Percentiles rank a stretch among this genome's conserved stretches.
These are phyloP conservation scores for Lycocorax pyrrhopterus DNA, from an alignment of 2,113 vertebrate species.

Conservation along the genomic window DNA sequence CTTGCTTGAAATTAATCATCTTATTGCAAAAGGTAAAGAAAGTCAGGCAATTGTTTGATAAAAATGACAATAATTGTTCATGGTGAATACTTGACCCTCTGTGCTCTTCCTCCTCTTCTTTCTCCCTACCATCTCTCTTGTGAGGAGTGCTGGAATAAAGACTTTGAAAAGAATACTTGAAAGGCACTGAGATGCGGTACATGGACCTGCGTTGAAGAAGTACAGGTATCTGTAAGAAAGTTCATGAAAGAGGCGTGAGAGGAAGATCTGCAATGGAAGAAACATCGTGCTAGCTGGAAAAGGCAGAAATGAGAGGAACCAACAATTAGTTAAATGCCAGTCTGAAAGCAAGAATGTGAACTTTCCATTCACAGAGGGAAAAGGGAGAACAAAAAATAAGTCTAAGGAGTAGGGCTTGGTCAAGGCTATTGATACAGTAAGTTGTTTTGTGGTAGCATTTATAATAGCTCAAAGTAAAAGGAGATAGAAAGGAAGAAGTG, in stretches of 20 bases:
- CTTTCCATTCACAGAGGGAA: background rate
- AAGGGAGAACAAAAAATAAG: background rate
- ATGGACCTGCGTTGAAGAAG: background rate
- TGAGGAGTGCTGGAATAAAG: background rate
- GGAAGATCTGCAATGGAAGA: background rate
- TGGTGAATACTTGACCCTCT: background rate
- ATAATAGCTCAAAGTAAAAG: background rate
- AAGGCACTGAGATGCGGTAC: background rate
- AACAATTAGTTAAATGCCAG: background rate
- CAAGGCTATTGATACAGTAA: background rate
- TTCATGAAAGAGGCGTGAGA: background rate
- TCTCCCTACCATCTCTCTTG: background rate
- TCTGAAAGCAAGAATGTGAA: background rate
- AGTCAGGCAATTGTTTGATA: background rate
- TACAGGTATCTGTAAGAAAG: background rate
- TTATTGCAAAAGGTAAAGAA: background rate
- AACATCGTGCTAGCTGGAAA: background rate
- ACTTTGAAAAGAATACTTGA: background rate
- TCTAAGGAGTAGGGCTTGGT: background rate
- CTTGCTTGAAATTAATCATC: background rate
- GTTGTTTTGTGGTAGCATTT: background rate
- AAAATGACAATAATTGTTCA: background rate
- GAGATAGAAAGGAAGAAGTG: background rate
- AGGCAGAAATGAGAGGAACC: background rate
- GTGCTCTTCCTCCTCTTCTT: background rate